Percentiles rank a stretch among this genome's conserved stretches.
phyloP scores from a whole-genome alignment of 2,797 vertebrate genomes.

The Pachyuromys duprasi region DNA sequence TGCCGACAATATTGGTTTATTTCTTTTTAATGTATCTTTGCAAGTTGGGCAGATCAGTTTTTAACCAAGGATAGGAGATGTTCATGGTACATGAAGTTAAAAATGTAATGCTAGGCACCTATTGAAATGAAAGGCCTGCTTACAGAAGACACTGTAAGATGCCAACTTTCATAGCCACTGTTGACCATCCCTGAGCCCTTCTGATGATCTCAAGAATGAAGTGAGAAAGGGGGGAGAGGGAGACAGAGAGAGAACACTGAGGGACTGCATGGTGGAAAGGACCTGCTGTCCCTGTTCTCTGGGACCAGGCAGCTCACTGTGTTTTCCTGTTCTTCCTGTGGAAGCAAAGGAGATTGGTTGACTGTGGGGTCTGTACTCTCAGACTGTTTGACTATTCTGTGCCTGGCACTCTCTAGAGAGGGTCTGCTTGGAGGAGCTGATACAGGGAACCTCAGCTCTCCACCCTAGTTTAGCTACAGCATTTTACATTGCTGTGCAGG shows the following conservation, averaged over 20 bases:
- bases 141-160: neutral
- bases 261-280: neutral
- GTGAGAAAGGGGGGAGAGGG: neutral
- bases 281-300: neutral
- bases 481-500: neutral
- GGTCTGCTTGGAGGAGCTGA: neutral
- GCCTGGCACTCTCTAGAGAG: neutral
- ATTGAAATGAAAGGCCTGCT: neutral
- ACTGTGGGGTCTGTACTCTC: neutral
- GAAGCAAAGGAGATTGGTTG: neutral
- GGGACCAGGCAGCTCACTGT: neutral
- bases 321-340: neutral
- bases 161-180: neutral
- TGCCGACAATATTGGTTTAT: neutral
- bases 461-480: neutral
- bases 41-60: slow-evolving; percentile 17
- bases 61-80: neutral
- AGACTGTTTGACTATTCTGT: neutral
- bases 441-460: neutral
- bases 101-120: neutral
- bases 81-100: neutral
- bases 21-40: neutral
- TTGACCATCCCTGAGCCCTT: neutral
- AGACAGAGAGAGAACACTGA: neutral
- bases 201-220: neutral